phyloP scores from a whole-genome alignment of 2,797 vertebrate species.

The Antrozous pallidus region DNA sequence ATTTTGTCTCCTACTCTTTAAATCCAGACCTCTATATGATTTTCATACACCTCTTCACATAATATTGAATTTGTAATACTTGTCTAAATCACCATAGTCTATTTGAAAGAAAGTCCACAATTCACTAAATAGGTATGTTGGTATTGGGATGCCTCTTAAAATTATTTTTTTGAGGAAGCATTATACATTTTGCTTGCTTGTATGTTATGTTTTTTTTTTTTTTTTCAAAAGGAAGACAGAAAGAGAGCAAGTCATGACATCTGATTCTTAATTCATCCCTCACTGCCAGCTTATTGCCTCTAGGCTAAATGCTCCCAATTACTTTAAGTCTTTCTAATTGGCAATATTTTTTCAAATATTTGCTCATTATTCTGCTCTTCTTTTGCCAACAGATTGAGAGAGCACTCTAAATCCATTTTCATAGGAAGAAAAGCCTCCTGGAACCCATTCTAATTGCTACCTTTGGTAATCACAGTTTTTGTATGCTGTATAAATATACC shows the following conservation, averaged over 20 bases:
- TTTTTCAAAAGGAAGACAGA: neutral
- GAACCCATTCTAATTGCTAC: neutral
- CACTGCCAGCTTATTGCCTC: neutral
- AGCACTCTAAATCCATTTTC: neutral
- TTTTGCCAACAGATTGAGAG: conserved; percentile 21
- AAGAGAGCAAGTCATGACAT: neutral
- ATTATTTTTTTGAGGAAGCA: neutral
- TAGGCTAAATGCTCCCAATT: conserved; percentile 10
- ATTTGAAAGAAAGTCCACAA: neutral
- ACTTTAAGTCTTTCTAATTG: conserved; percentile 28
- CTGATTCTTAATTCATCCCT: neutral
- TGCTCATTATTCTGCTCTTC: conserved; percentile 37
- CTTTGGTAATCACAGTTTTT: conserved; percentile 9
- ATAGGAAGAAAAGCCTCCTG: neutral
- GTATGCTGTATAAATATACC: neutral
- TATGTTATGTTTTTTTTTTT: no score
- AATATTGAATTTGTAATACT: neutral
- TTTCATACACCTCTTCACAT: neutral
- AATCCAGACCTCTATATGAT: neutral
- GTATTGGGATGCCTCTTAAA: neutral
- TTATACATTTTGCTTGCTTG: neutral
- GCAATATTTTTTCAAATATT: conserved; percentile 39
- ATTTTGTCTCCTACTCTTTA: neutral
- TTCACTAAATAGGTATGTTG: neutral
- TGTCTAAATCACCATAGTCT: neutral